Evolutionary conservation across 2,888 invertebrate genomes (phyloP).

Genomic region (Ornithoptera alexandrae): DNA sequence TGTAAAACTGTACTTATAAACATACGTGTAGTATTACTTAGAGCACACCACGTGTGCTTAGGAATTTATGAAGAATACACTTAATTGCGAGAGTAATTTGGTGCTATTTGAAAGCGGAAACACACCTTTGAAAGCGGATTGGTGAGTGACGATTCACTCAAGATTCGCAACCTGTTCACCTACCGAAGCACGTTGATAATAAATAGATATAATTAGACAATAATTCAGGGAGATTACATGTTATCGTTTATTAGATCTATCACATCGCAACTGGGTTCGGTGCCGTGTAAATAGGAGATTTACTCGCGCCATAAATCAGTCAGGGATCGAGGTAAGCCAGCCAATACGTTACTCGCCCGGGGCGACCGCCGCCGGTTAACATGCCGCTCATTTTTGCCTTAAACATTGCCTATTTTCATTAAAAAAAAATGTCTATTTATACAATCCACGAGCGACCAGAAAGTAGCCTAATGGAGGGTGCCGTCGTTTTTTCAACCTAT

Average conservation of each 20-base stretch:
- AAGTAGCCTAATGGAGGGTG: not conserved
- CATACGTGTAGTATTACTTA: conserved; percentile 39
- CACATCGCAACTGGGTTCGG: conserved; percentile 33
- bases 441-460: not conserved
- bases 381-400: conserved; percentile 38
- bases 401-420: conserved; percentile 33
- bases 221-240: conserved; percentile 31
- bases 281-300: conserved; percentile 77
- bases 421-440: conserved; percentile 7
- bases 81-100: too few species aligned
- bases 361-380: conserved; percentile 56
- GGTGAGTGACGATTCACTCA: too few species aligned
- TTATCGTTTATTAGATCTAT: conserved; percentile 55
- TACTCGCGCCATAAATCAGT: conserved; percentile 75
- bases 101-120: too few species aligned
- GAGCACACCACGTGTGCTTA: not conserved
- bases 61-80: not conserved
- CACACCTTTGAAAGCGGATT: too few species aligned
- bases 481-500: not conserved
- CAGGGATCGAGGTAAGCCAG: conserved; percentile 69
- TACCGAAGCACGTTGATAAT: not conserved
- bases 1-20: conserved; percentile 48
- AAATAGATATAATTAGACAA: not conserved
- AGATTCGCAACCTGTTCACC: too few species aligned
- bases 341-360: conserved; percentile 62